Percentiles rank a stretch among this genome's conserved stretches.
phyloP scores from a whole-genome alignment of 2,888 invertebrate species.

The Aromia moschata region DNA sequence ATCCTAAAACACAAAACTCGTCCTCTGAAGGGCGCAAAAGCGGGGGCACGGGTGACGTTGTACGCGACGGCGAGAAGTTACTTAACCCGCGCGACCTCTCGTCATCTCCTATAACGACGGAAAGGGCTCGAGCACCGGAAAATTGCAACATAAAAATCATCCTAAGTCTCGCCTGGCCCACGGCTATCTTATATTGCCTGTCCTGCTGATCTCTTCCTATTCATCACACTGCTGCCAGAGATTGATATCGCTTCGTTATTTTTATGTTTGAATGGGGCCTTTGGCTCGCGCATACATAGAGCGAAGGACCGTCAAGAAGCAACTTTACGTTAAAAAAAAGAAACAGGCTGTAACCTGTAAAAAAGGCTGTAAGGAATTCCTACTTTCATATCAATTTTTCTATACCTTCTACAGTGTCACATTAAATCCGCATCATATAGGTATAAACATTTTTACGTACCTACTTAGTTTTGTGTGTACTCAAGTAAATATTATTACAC shows the following conservation, averaged over 20 bases:
- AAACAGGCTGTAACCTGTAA: too few species aligned
- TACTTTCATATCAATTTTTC: too few species aligned
- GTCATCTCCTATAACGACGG: conserved; percentile 58
- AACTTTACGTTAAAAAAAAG: too few species aligned
- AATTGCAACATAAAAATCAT: conserved; percentile 63
- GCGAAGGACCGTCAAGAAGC: too few species aligned
- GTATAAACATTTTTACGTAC: too few species aligned
- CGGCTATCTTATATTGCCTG: conserved; percentile 53
- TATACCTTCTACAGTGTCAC: too few species aligned
- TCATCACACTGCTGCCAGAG: conserved; percentile 55
- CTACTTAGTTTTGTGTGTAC: too few species aligned
- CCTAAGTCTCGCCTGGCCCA: conserved; percentile 47
- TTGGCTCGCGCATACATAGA: too few species aligned
- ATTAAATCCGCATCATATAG: too few species aligned
- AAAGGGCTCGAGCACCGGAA: conserved; percentile 60
- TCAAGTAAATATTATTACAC: too few species aligned
- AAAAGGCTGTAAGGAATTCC: too few species aligned
- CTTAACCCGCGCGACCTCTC: conserved; percentile 61
- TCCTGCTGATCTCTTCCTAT: conserved; percentile 57
- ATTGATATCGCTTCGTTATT: conserved; percentile 53
- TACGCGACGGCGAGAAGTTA: conserved; percentile 46
- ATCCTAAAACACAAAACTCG: conserved; percentile 7
- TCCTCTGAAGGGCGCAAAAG: conserved; percentile 20
- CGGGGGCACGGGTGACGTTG: too few species aligned
- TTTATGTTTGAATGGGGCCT: conserved; percentile 28